phyloP scores from a whole-genome alignment of 2,113 vertebrate species.

The Oriolus oriolus region DNA sequence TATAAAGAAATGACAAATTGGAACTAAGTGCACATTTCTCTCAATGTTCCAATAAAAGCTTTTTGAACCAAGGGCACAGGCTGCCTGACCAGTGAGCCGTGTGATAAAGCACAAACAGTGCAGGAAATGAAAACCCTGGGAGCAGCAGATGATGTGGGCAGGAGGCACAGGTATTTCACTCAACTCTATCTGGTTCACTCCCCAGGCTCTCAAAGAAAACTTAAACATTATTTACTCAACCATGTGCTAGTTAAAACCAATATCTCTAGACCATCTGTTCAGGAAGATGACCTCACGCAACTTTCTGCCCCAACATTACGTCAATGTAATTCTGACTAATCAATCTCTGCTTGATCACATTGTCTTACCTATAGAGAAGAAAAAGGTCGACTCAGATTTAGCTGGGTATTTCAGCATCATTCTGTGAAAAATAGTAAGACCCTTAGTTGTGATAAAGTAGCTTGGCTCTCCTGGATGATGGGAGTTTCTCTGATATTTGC shows the following conservation, averaged over 20 bases:
- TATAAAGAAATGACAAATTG: neutral
- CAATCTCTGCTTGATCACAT: neutral
- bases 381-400: neutral
- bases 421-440: neutral
- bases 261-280: constrained; percentile 77
- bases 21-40: constrained; percentile 1
- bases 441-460: neutral
- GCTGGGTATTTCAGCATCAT: neutral
- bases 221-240: constrained; percentile 76
- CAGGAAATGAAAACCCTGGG: constrained; percentile 80
- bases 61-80: constrained; percentile 66
- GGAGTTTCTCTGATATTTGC: neutral
- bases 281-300: constrained; percentile 70
- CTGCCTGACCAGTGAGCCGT: constrained; percentile 74
- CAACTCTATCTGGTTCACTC: constrained; percentile 69
- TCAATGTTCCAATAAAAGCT: constrained; percentile 16
- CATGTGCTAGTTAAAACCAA: constrained; percentile 72
- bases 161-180: constrained; percentile 70
- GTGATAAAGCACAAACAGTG: constrained; percentile 76
- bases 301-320: constrained; percentile 26
- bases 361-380: neutral
- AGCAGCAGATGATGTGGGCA: constrained; percentile 75
- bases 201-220: constrained; percentile 71
- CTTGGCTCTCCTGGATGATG: neutral
- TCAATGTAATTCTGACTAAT: constrained; percentile 57